Conservation (phyloP, 2,113 vertebrate species). For the Pangasianodon hypophthalmus region DNA sequence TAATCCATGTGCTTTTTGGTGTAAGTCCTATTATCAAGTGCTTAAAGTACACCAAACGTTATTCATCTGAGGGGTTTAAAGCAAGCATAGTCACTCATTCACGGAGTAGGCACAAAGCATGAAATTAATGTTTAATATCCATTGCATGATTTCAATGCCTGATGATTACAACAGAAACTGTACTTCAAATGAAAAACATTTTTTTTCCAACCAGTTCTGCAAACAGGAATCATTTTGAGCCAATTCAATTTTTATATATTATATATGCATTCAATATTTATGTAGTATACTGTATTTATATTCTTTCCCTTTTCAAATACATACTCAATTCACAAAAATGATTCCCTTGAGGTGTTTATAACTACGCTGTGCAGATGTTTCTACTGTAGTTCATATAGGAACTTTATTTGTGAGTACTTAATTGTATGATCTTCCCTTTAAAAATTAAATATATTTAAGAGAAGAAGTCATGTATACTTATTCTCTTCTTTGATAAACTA, state of each 20-base stretch:
- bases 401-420: neutral
- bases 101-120: constrained; percentile 7
- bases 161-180: constrained; percentile 1
- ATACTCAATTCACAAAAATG: neutral
- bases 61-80: neutral
- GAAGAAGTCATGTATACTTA: neutral
- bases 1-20: neutral
- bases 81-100: constrained; percentile 8
- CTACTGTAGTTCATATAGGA: neutral
- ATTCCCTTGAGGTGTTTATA: neutral
- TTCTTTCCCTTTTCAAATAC: neutral
- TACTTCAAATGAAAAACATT: neutral
- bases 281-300: neutral
- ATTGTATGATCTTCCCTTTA: neutral
- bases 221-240: neutral
- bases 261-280: constrained; percentile 3
- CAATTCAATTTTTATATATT: neutral
- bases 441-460: neutral
- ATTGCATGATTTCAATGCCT: neutral
- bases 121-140: constrained; percentile 27
- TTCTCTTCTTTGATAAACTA: neutral
- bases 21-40: neutral
- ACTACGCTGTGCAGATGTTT: neutral
- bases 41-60: neutral
- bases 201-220: neutral